These are phyloP conservation scores for Drosophila acutilabella DNA, from an alignment of 2,888 invertebrate genomes.

Conservation along the genomic window DNA sequence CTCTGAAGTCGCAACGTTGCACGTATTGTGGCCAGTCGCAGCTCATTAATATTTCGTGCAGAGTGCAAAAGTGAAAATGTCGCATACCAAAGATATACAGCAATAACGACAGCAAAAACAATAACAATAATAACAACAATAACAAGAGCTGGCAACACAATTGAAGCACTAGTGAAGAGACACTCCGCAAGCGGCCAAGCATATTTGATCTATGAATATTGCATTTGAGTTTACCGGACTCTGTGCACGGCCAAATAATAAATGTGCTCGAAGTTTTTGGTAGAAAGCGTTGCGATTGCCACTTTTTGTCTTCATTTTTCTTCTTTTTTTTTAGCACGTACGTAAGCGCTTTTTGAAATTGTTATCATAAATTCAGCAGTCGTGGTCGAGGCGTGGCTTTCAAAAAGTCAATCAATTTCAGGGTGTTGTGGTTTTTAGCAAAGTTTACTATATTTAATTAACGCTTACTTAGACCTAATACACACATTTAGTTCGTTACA, in stretches of 20 bases:
- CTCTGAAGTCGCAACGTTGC: neutral
- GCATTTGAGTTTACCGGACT: slow-evolving; percentile 58
- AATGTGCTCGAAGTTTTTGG: slow-evolving; percentile 43
- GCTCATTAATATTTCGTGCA: slow-evolving; percentile 77
- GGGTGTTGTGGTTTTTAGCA: slow-evolving; percentile 45
- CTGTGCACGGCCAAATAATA: slow-evolving; percentile 42
- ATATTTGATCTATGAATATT: slow-evolving; percentile 73
- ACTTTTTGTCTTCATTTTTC: slow-evolving; percentile 3
- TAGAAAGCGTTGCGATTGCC: slow-evolving; percentile 60
- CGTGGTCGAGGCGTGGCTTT: slow-evolving; percentile 42
- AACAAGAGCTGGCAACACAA: slow-evolving; percentile 17
- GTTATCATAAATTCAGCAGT: slow-evolving; percentile 69
- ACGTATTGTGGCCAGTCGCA: slow-evolving; percentile 5
- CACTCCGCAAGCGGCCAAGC: slow-evolving; percentile 22
- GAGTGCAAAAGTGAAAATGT: slow-evolving; percentile 81
- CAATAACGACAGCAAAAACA: slow-evolving; percentile 46
- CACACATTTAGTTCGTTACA: slow-evolving; percentile 75
- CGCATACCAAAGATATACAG: slow-evolving; percentile 62
- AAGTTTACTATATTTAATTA: slow-evolving; percentile 73
- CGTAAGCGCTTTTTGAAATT: slow-evolving; percentile 67
- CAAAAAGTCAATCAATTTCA: slow-evolving; percentile 16
- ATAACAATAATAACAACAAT: slow-evolving; percentile 47
- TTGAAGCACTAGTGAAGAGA: slow-evolving; percentile 27
- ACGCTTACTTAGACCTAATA: slow-evolving; percentile 77
- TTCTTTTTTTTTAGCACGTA: slow-evolving; percentile 72